A percentile compares a stretch with the other conserved stretches of the same genome.
phyloP scores from a whole-genome alignment of 2,888 invertebrate genomes.

The Drosophila borborema region DNA sequence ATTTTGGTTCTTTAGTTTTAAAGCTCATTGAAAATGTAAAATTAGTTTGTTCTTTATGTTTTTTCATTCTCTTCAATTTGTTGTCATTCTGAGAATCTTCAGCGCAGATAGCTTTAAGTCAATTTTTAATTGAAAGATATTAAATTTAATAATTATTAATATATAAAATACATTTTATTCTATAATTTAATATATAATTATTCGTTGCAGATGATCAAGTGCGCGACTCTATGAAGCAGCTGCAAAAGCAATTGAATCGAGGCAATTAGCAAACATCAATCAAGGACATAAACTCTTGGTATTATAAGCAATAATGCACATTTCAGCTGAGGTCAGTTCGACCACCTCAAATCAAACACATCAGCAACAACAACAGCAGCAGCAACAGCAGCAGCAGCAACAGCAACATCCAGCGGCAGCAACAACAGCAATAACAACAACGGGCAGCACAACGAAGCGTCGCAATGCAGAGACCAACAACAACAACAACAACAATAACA shows the following conservation, averaged over 20 bases:
- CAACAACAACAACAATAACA: conserved; percentile 66
- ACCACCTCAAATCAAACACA: conserved; percentile 87
- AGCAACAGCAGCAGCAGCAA: conserved; percentile 44
- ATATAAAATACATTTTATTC: no score
- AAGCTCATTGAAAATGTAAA: no score
- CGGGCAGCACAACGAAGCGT: conserved; percentile 48
- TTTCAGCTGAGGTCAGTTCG: conserved; percentile 92
- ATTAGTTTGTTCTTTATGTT: no score
- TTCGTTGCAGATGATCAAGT: conserved; percentile 17
- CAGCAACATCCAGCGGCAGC: conserved; percentile 57
- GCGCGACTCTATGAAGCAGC: conserved; percentile 26
- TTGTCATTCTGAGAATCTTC: no score
- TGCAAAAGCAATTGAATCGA: conserved; percentile 5
- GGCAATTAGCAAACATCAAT: not conserved
- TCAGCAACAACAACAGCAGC: conserved; percentile 62
- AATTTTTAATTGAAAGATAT: no score
- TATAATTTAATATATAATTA: no score
- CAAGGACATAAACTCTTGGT: conserved; percentile 59
- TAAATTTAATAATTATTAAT: no score
- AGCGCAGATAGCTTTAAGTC: no score
- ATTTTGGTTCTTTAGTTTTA: no score
- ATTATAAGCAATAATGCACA: conserved; percentile 88
- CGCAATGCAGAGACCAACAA: conserved; percentile 78
- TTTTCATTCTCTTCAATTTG: no score
- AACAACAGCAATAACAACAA: conserved; percentile 50